Evolutionary conservation across 1,140 invertebrate genomes (phyloP), one percentile per base, ranked within the genome.

Genomic region (Heliconius hermathena): DNA sequence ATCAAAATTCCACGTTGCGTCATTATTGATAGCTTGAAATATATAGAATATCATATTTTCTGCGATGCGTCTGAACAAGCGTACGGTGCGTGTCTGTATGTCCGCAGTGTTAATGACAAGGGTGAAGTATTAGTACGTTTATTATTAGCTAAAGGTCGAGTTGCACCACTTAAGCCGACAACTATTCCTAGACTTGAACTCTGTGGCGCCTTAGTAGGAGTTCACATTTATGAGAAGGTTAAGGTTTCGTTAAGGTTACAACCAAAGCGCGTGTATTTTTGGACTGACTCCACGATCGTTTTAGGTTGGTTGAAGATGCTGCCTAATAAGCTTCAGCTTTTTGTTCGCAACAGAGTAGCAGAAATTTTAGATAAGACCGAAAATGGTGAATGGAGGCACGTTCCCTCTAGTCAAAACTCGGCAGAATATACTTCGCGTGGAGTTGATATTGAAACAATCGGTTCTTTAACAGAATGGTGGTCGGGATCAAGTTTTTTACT

Each of bases 71-170:
- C 89, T 3, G 81, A 84, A 60, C 41, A 76, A 29, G 87, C 89
- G 16, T 92, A 90, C 57, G 87, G 88, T 4, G 86, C 89, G 2
- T 85, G 86, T 72, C 29, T 89, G n/a, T 94, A 93, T 84, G 33
- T 93, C 3, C 81, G 89, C 54, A 83, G 75, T 70, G 20, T 82
- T 26, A 77, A 73, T 79, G 22, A 81, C 26, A 38, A 73, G 3
- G 81, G 75, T 49, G 36, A 83, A 22, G 29, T 79, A 4, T 26
- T 77, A 22, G 80, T 84, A 11, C 71, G 74, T 33, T 76, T 85
- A 57, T 71, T 86, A 49, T 3, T 78, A 11, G 80, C 79, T 29
- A 82, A 83, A 38, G 74, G 77, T 75, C 74, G 77, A 20, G 82
- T 81, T 13, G 77, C 77, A 5, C 79, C 82, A 1, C 38, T 83